Base-by-base conservation (phyloP, 2,797 vertebrate genomes). In the Coracias cyanogaster region DNA sequence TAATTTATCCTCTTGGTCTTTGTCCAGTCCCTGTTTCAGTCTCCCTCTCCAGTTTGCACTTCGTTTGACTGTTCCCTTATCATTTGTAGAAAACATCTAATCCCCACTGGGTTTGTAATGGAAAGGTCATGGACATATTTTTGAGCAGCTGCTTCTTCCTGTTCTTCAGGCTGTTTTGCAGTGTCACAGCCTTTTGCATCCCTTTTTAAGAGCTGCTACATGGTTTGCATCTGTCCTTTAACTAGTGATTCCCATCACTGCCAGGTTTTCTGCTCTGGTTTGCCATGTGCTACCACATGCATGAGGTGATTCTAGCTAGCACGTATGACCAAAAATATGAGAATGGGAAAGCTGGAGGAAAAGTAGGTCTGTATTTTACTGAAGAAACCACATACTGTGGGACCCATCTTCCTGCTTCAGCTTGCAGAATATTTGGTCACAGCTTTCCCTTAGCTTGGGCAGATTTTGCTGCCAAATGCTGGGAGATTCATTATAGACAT, bases 41-140 rank as follows among this genome's bases (percentile, higher is more conserved):
- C 52, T 88, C 49, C n/a, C 37, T 90, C 33, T 83, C 22, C 28
- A 82, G 43, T 93, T 92, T 90, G 31, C 73, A 80, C 60, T 93
- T 96, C 73, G 91, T 94, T 94, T 91, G 73, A 48, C 81, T 49
- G 13, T 70, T 93, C 25, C 77, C 9, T 83, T 78, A 62, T 82
- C 20, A 61, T 81, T 91, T 3, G 1, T 80, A 57, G 61, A 93
- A 43, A 46, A 39, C 8, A 28, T 49, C 29, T 90, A 49, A 89
- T 89, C 21, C 52, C 64, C 41, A 19, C 17, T 35, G 71, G 18
- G 4, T 84, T 95, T 86, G 52, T 82, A 31, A n/a, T 39, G 48
- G 71, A 71, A 90, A 88, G 60, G 61, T 84, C 71, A 70, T 1
- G 4, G 37, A 58, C 3, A 4, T 49, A 39, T 58, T 82, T 95